Base-by-base conservation (phyloP, 2,888 invertebrate species). In the Aphrophora alni region DNA sequence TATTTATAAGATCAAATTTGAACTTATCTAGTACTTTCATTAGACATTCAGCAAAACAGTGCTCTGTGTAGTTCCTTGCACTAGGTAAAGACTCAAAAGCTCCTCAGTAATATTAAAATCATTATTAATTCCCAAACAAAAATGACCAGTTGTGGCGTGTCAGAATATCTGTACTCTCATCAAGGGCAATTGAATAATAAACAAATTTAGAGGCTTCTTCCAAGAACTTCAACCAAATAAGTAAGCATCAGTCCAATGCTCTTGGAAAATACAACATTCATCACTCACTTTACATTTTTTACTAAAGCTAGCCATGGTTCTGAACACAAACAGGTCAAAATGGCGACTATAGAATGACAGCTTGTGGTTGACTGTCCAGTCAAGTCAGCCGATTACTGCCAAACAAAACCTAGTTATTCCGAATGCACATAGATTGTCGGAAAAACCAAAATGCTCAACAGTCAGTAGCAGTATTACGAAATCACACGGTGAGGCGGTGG, bases 191-290 rank as follows among this genome's bases (percentile, higher is more conserved):
- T 69, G 69, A 69, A 26, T 69, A 69, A 69, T 14, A 69, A 10
- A 69, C n/a, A 21, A 69, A 69, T 69, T 69, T 68, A 68, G 68
- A 68, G 68, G 68, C n/a, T 68, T 68, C 68, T 24, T 68, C 21
- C 44, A 12, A 3, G n/a, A 21, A 68, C 68, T 68, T 68, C 68
- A 21, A 68, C 68, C 33, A 68, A n/a, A 44, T 44, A 7, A 68
- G 24, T 68, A 68, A 68, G 68, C 5, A 33, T 33, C 33, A 33
- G 33, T 33, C 33, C 33, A 33, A 33, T 8, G 8, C 33, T 33
- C 33, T 33, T 68, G 68, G 68, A 68, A 68, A 68, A 68, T 10
- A 68, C 14, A 12, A 68, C 68, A 68, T 10, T 68, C 5, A 21
- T 68, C 24, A 68, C 68, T 68, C 68, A 68, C 68, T 68, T 68